These are phyloP conservation scores for Phyllotreta striolata DNA, from an alignment of 2,888 invertebrate species.

Conservation along the genomic window DNA sequence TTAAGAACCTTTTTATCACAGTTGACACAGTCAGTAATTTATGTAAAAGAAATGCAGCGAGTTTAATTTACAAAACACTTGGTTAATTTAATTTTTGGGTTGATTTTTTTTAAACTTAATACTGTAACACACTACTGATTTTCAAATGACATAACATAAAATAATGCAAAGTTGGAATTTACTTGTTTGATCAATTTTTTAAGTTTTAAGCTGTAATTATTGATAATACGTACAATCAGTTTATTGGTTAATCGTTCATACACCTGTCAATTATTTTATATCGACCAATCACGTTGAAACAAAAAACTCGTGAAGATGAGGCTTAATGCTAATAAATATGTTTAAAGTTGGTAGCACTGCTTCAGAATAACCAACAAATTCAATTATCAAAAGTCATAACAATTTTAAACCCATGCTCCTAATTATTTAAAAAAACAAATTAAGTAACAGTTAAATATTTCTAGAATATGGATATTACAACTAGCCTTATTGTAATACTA, in stretches of 20 bases:
- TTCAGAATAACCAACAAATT: too few species aligned
- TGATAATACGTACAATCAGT: background rate
- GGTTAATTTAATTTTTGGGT: background rate
- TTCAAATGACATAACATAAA: conserved; percentile 17
- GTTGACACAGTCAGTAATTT: conserved; percentile 19
- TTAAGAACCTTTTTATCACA: conserved; percentile 25
- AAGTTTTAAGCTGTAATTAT: background rate
- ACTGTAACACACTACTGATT: background rate
- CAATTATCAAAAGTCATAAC: too few species aligned
- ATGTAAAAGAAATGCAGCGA: conserved; percentile 9
- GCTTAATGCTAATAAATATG: too few species aligned
- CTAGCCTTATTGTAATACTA: conserved; percentile 69
- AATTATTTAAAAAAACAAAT: background rate
- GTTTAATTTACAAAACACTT: background rate
- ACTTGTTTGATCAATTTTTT: conserved; percentile 18
- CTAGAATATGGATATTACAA: conserved; percentile 69
- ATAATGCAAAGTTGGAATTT: background rate
- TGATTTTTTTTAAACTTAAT: background rate
- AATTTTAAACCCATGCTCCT: background rate
- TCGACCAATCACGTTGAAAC: too few species aligned
- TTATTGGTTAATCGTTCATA: background rate
- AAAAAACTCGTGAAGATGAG: too few species aligned
- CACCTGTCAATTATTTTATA: too few species aligned
- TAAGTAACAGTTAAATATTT: background rate
- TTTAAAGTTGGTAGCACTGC: too few species aligned